Conservation (phyloP, 2,888 invertebrate genomes). For the Philereme transversata region DNA sequence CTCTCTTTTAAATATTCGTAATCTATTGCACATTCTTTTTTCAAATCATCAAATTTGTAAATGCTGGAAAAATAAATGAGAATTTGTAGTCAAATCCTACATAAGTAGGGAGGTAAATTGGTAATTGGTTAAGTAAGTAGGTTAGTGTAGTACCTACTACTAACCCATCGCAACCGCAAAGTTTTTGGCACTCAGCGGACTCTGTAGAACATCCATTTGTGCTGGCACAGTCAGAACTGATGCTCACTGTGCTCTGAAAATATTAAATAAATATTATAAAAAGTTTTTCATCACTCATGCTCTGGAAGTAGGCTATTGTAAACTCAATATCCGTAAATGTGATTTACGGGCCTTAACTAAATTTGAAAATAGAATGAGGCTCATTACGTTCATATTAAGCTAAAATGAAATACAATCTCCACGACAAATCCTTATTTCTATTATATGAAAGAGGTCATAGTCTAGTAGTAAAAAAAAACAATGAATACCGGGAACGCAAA, state of each 20-base stretch:
- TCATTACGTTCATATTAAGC: too few relatives aligned
- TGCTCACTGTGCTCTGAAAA: slow-evolving; percentile 18
- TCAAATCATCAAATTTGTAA: slow-evolving; percentile 21
- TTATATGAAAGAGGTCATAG: too few relatives aligned
- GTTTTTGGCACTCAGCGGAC: slow-evolving; percentile 20
- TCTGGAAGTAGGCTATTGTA: too few relatives aligned
- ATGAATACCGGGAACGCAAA: too few relatives aligned
- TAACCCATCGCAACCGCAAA: slow-evolving; percentile 33
- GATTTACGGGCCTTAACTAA: too few relatives aligned
- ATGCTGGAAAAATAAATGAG: slow-evolving; percentile 22
- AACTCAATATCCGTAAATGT: too few relatives aligned
- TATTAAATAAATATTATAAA: background rate
- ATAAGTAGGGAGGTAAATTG: background rate
- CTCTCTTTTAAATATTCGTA: slow-evolving; percentile 21
- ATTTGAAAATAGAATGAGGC: too few relatives aligned
- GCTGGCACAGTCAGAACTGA: slow-evolving; percentile 15
- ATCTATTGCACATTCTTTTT: slow-evolving; percentile 21
- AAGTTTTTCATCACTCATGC: too few relatives aligned
- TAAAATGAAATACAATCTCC: too few relatives aligned
- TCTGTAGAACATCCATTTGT: slow-evolving; percentile 20
- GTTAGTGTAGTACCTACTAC: background rate
- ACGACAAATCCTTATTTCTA: too few relatives aligned
- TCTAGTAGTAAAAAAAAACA: too few relatives aligned
- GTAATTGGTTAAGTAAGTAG: too few relatives aligned
- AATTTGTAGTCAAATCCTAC: background rate